Evolutionary conservation across 2,113 vertebrate species (phyloP).

Genomic region (Odocoileus hemionus): DNA sequence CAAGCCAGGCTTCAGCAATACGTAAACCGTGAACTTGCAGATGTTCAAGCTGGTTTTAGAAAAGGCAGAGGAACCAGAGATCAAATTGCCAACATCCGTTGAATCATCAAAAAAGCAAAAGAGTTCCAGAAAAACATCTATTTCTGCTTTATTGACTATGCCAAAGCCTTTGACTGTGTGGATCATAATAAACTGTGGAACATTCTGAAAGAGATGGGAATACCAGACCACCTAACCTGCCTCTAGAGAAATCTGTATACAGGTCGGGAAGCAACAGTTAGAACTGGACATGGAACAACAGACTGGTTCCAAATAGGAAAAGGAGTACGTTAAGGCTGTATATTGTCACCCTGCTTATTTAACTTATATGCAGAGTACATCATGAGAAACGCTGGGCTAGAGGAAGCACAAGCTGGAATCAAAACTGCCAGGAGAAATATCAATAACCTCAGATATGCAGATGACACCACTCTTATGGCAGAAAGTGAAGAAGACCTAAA

Average conservation of each 20-base stretch:
- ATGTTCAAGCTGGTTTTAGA: background rate
- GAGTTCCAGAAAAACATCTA: background rate
- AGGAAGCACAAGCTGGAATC: background rate
- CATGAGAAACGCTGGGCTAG: background rate
- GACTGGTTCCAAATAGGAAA: background rate
- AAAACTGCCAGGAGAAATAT: background rate
- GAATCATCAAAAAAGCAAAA: background rate
- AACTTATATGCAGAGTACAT: background rate
- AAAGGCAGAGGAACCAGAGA: background rate
- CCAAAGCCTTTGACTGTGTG: background rate
- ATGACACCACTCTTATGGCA: background rate
- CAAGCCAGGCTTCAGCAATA: background rate
- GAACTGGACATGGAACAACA: background rate
- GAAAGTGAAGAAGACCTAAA: background rate
- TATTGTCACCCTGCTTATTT: background rate
- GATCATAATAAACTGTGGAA: background rate
- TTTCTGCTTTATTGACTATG: background rate
- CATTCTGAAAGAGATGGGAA: background rate
- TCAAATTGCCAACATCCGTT: background rate
- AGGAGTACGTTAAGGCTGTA: rapidly evolving
- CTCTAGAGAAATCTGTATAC: background rate
- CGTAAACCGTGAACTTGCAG: rapidly evolving
- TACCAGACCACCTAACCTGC: background rate
- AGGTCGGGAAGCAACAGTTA: background rate
- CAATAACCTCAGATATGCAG: background rate